Conservation (phyloP, 2,888 invertebrate species). For the Stenchaetothrips biformis region DNA sequence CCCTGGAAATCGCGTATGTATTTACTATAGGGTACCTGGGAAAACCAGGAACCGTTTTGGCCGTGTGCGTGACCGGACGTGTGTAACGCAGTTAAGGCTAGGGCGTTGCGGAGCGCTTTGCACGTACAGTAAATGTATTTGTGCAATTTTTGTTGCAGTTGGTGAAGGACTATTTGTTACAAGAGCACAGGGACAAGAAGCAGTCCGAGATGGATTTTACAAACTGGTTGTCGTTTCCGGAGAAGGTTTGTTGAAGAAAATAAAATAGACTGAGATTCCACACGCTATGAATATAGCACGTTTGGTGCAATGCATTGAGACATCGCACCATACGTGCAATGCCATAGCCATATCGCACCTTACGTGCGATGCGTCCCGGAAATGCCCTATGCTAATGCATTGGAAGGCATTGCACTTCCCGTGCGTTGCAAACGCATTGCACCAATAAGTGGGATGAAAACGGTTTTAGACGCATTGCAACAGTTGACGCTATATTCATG, state of each 20-base stretch:
- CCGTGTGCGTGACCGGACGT: too few relatives aligned
- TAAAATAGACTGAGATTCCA: neutral
- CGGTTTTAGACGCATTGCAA: neutral
- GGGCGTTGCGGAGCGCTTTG: too few relatives aligned
- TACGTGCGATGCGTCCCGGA: neutral
- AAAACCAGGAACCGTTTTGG: too few relatives aligned
- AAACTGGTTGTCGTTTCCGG: neutral
- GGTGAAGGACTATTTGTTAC: neutral
- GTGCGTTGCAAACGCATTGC: too few relatives aligned
- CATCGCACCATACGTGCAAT: too few relatives aligned
- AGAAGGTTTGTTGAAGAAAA: neutral
- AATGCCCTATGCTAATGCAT: neutral
- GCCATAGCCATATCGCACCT: too few relatives aligned
- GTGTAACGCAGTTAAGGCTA: too few relatives aligned
- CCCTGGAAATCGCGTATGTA: too few relatives aligned
- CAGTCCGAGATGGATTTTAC: neutral
- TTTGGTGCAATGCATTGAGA: neutral
- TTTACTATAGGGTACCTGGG: too few relatives aligned
- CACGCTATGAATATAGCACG: neutral
- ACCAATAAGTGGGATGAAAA: too few relatives aligned
- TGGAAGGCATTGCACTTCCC: too few relatives aligned
- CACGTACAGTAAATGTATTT: too few relatives aligned
- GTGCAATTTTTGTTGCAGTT: neutral
- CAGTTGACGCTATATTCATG: neutral
- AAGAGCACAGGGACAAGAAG: neutral